phyloP scores from a whole-genome alignment of 2,113 vertebrate species.

The Gila orcuttii region DNA sequence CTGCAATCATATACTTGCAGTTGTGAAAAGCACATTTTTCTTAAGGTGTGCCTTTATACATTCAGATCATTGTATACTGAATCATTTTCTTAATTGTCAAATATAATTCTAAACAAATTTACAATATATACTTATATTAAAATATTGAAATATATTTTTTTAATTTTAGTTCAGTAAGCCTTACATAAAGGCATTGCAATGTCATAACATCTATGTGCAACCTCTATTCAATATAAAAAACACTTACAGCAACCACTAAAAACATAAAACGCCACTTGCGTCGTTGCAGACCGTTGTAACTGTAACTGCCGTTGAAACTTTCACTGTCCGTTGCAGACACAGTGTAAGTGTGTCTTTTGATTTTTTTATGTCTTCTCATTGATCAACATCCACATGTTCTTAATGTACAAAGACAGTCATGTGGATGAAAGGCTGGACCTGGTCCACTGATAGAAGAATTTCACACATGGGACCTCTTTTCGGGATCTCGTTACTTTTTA shows the following conservation, averaged over 20 bases:
- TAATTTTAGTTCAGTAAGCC: too few relatives aligned
- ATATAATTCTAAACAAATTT: too few relatives aligned
- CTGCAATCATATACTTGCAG: too few relatives aligned
- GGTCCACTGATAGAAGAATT: not conserved
- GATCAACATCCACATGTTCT: not conserved
- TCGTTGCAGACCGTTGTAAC: not conserved
- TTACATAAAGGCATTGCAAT: too few relatives aligned
- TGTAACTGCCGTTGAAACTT: too few relatives aligned
- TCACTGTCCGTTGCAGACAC: not conserved
- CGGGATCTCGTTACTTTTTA: not conserved
- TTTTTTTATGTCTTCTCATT: not conserved
- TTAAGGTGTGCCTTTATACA: too few relatives aligned
- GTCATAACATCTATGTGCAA: not conserved
- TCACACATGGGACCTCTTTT: not conserved
- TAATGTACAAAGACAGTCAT: not conserved
- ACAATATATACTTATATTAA: too few relatives aligned
- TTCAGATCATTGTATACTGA: too few relatives aligned
- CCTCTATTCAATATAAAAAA: not conserved
- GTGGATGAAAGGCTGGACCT: not conserved
- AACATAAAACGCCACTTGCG: too few relatives aligned
- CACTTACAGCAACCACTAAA: not conserved
- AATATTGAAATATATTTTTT: too few relatives aligned
- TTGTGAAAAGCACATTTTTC: too few relatives aligned
- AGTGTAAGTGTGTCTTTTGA: not conserved
- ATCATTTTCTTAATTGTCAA: too few relatives aligned